Evolutionary conservation across 1,140 invertebrate genomes (phyloP), one percentile per base, ranked within the genome.

Genomic region (Aphelenchoides besseyi): DNA sequence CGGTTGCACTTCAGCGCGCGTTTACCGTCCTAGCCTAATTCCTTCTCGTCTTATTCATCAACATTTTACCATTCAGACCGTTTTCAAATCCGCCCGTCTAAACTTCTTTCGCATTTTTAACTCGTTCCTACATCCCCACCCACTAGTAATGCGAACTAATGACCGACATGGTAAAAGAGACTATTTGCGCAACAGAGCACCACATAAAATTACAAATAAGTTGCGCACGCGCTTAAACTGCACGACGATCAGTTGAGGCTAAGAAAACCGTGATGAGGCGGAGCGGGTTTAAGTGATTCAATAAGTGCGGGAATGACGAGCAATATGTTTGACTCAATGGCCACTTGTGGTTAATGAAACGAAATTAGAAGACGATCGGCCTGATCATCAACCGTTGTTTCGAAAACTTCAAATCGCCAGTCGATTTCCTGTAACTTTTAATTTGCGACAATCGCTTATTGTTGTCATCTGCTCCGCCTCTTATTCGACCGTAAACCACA

Each of bases 11-110:
- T 48, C 41, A 48, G 41, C 41, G 41, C 41, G 41, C 41, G 41
- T 48, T 48, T 48, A 48, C 41, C 41, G 41, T 23, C 12, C 41
- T 48, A 48, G 41, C 41, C 41, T 48, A 48, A 48, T 48, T 48
- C 41, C 41, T 23, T 23, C 41, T 23, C 41, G 41, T 23, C 41
- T 48, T 23, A 48, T 48, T 48, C 41, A 48, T 48, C 41, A 48
- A 48, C 41, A 48, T 48, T 48, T 48, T 48, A 48, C 41, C 41
- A 48, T 48, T 48, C 41, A 48, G 41, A 48, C 41, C 12, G 41
- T 48, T 48, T 48, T 48, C 41, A 48, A n/a, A 48, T 48, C 41
- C 41, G 41, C 41, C 41, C 41, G 41, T 48, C 41, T 48, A 48
- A 48, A 48, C 41, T 48, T 23, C 41, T 48, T 48, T 48, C 41